Percentiles rank a stretch among this genome's conserved stretches.
Evolutionary conservation across 2,797 vertebrate species (phyloP).

Genomic region (Orestias chungarensis): DNA sequence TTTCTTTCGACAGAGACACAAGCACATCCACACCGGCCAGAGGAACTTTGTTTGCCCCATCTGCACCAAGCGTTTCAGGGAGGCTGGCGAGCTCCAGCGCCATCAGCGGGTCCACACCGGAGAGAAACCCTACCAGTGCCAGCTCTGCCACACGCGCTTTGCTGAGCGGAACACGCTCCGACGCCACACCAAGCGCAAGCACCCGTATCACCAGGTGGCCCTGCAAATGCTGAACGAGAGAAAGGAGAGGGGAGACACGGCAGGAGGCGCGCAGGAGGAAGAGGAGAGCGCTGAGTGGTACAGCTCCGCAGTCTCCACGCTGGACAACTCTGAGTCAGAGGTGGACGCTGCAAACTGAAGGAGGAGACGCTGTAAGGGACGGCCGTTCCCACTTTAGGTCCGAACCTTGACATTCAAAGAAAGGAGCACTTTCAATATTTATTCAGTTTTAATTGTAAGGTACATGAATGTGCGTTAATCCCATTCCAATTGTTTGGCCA

Average conservation of each 20-base stretch:
- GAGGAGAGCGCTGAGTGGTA: constrained; percentile 85
- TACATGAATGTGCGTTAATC: constrained; percentile 60
- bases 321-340: constrained; percentile 78
- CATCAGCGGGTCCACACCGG: constrained; percentile 92
- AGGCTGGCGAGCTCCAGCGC: constrained; percentile 89
- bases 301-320: constrained; percentile 78
- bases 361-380: neutral
- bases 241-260: constrained; percentile 46
- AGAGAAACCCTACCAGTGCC: constrained; percentile 92
- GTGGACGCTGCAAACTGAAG: constrained; percentile 39
- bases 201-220: constrained; percentile 83
- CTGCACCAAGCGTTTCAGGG: constrained; percentile 89
- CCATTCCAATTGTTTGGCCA: constrained; percentile 54
- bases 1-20: constrained; percentile 79
- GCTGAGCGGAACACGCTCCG: constrained; percentile 91
- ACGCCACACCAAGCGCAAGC: constrained; percentile 90
- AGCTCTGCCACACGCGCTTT: constrained; percentile 88
- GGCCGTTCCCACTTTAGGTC: constrained; percentile 11
- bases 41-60: constrained; percentile 89
- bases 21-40: constrained; percentile 91
- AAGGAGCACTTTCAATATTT: constrained; percentile 71
- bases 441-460: constrained; percentile 52
- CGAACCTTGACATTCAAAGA: constrained; percentile 45
- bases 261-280: constrained; percentile 67
- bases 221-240: constrained; percentile 77